Conservation (phyloP, 2,797 vertebrate species). For the Sebastes jordani region DNA sequence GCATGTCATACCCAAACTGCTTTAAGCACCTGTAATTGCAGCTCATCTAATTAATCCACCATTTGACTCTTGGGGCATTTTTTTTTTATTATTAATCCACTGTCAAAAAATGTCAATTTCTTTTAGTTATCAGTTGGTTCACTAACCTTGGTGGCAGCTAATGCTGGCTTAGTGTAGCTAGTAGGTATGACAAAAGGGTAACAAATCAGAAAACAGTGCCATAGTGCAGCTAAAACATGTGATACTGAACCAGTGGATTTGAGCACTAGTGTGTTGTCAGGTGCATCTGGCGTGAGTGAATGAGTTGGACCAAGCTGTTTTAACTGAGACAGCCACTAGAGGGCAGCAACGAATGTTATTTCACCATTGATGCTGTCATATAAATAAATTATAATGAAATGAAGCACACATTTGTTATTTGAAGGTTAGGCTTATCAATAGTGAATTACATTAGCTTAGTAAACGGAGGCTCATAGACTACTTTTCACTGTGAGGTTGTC, state of each 20-base stretch:
- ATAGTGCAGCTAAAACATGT: not conserved
- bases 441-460: not conserved
- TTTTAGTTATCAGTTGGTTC: not conserved
- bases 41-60: not conserved
- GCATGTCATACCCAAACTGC: not conserved
- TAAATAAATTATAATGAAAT: not conserved
- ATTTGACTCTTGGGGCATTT: not conserved
- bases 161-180: not conserved
- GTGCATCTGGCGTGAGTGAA: not conserved
- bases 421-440: not conserved
- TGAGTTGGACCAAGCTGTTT: not conserved
- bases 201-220: not conserved
- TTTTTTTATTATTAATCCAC: not conserved
- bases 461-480: not conserved
- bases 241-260: not conserved
- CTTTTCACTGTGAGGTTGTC: not conserved
- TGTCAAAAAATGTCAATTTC: not conserved
- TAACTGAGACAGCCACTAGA: slow-evolving; percentile 45
- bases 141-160: not conserved
- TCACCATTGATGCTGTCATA: not conserved
- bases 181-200: not conserved
- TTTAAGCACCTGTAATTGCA: not conserved
- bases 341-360: slow-evolving; percentile 32
- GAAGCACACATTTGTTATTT: not conserved
- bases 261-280: slow-evolving; percentile 2